These are phyloP conservation scores for Phaonia tiefii DNA, from an alignment of 2,888 invertebrate species.

Conservation along the genomic window DNA sequence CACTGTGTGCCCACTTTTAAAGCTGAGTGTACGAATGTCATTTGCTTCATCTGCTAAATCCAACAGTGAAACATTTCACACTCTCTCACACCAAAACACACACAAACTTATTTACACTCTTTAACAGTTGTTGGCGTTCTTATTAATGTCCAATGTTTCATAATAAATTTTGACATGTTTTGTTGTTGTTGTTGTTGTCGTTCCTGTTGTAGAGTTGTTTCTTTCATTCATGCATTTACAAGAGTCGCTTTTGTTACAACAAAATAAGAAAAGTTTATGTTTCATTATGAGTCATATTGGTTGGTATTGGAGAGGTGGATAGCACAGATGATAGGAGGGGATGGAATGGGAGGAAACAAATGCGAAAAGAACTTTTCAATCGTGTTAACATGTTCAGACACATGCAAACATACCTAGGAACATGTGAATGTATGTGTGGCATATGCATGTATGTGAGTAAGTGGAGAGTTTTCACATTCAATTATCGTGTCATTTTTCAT, in stretches of 20 bases:
- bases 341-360: neutral
- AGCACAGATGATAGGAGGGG: too few species aligned
- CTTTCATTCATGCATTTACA: conserved; percentile 14
- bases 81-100: conserved; percentile 4
- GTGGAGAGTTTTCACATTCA: conserved; percentile 5
- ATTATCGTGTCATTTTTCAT: conserved; percentile 23
- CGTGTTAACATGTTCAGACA: conserved; percentile 29
- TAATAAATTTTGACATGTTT: conserved; percentile 65
- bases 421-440: neutral
- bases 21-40: too few species aligned
- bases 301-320: too few species aligned
- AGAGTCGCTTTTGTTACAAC: neutral
- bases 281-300: conserved; percentile 27
- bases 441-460: neutral
- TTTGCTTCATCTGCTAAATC: conserved; percentile 41
- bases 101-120: neutral
- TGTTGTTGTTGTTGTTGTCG: conserved; percentile 30
- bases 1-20: too few species aligned
- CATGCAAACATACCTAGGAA: neutral
- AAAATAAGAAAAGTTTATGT: conserved; percentile 33
- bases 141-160: conserved; percentile 64
- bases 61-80: conserved; percentile 54
- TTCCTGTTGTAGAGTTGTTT: neutral
- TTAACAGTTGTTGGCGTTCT: conserved; percentile 37
- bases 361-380: conserved; percentile 39